These are phyloP conservation scores for Myrmecobius fasciatus DNA, from an alignment of 2,113 vertebrate species.

Conservation along the genomic window DNA sequence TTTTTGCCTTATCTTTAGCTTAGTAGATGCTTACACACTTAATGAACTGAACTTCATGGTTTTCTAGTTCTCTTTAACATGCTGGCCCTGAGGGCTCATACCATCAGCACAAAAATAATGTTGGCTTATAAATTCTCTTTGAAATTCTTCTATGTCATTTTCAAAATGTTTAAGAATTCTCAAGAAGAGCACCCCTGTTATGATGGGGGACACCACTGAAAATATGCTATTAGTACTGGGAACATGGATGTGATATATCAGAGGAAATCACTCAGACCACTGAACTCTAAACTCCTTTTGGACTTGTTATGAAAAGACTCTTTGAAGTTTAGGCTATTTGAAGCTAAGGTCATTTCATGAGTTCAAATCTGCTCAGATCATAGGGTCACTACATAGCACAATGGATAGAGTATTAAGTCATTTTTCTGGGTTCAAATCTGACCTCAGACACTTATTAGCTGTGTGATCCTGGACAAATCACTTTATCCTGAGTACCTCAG, in stretches of 20 bases:
- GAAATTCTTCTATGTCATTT: slow-evolving; percentile 17
- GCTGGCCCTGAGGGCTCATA: not conserved
- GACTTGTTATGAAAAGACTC: not conserved
- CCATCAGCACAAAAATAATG: not conserved
- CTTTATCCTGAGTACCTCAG: not conserved
- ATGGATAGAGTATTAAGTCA: not conserved
- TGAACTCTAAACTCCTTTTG: not conserved
- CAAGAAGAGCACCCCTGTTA: slow-evolving; percentile 3
- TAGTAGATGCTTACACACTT: not conserved
- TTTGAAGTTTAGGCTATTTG: not conserved
- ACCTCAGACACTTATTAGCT: not conserved
- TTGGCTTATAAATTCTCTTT: not conserved
- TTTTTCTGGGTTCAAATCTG: not conserved
- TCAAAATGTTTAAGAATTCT: not conserved
- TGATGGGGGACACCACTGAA: not conserved
- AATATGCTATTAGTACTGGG: not conserved
- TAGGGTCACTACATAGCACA: not conserved
- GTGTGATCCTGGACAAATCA: not conserved
- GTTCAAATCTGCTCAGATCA: not conserved
- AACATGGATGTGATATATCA: not conserved
- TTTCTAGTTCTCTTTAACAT: not conserved
- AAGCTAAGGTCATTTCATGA: not conserved
- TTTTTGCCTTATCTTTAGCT: not conserved
- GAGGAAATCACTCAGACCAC: not conserved
- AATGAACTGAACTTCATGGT: not conserved